Conservation (phyloP, 2,888 invertebrate species). For the Leptothorax acervorum region DNA sequence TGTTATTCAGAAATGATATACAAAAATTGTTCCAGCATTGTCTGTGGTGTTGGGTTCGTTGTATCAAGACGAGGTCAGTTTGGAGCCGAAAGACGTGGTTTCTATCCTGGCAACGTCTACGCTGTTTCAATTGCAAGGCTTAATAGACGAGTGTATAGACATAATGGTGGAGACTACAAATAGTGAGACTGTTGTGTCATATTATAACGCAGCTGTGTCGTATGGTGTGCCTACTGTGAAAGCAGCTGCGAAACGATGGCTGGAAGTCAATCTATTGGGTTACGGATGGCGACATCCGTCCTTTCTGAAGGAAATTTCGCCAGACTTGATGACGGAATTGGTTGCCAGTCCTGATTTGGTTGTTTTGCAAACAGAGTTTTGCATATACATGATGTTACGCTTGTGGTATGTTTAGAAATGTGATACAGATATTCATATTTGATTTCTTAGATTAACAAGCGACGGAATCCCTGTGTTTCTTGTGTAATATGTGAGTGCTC, state of each 20-base stretch:
- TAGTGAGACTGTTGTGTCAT: slow-evolving; percentile 89
- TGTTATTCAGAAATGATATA: not conserved
- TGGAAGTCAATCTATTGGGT: slow-evolving; percentile 89
- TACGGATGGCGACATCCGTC: slow-evolving; percentile 87
- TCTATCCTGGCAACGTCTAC: slow-evolving; percentile 91
- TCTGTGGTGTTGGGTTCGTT: slow-evolving; percentile 91
- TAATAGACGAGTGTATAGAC: slow-evolving; percentile 91
- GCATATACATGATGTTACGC: slow-evolving; percentile 90
- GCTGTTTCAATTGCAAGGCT: slow-evolving; percentile 90
- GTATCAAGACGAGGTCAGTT: slow-evolving; percentile 91
- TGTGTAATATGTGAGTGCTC: not conserved
- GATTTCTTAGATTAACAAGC: not conserved
- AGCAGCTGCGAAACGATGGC: slow-evolving; percentile 89
- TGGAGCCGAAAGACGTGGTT: slow-evolving; percentile 90
- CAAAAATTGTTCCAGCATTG: slow-evolving; percentile 87
- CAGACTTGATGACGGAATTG: slow-evolving; percentile 89
- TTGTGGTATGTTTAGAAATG: slow-evolving; percentile 86
- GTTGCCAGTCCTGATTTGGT: slow-evolving; percentile 89
- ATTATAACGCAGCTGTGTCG: slow-evolving; percentile 89
- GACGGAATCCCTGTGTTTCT: not conserved
- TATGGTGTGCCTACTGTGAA: slow-evolving; percentile 90
- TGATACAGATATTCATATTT: not conserved
- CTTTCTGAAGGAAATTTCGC: slow-evolving; percentile 88
- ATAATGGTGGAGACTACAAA: slow-evolving; percentile 92
- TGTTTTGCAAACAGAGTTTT: slow-evolving; percentile 93